Conservation (phyloP, 2,113 vertebrate species). For the Falcunculus frontatus region DNA sequence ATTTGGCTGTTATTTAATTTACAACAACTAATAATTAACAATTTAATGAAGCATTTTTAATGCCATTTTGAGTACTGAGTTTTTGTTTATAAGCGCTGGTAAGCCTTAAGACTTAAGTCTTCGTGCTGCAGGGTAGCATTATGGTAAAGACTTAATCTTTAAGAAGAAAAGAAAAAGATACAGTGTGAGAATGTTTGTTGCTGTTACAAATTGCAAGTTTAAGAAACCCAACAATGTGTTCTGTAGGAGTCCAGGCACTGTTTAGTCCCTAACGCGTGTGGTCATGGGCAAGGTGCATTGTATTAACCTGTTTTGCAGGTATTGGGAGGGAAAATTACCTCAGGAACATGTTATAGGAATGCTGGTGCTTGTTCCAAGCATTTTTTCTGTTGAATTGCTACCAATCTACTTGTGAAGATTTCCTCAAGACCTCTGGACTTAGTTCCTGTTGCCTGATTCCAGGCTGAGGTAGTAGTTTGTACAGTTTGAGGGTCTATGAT, state of each 20-base stretch:
- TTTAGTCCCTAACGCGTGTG: not conserved
- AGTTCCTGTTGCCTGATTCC: constrained; percentile 78
- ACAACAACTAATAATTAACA: not conserved
- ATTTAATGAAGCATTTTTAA: not conserved
- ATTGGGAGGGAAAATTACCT: not conserved
- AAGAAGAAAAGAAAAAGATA: not conserved
- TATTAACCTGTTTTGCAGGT: not conserved
- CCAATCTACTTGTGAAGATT: constrained; percentile 48
- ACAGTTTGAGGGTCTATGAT: constrained; percentile 99
- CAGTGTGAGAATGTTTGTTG: not conserved
- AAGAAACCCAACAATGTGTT: not conserved
- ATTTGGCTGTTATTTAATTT: not conserved
- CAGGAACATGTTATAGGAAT: not conserved
- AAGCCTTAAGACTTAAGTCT: not conserved
- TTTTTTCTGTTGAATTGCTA: not conserved
- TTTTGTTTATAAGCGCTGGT: not conserved
- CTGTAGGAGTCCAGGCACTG: not conserved
- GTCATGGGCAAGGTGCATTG: not conserved
- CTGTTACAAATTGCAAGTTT: not conserved
- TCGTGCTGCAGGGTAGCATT: not conserved
- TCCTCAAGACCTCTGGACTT: constrained; percentile 18
- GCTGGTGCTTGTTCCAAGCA: not conserved
- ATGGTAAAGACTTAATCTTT: not conserved
- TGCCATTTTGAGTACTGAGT: not conserved
- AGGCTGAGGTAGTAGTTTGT: constrained; percentile 99